A percentile compares a stretch with the other conserved stretches of the same genome.
phyloP scores from a whole-genome alignment of 2,797 vertebrate genomes.

The Myiotriccus ornatus region DNA sequence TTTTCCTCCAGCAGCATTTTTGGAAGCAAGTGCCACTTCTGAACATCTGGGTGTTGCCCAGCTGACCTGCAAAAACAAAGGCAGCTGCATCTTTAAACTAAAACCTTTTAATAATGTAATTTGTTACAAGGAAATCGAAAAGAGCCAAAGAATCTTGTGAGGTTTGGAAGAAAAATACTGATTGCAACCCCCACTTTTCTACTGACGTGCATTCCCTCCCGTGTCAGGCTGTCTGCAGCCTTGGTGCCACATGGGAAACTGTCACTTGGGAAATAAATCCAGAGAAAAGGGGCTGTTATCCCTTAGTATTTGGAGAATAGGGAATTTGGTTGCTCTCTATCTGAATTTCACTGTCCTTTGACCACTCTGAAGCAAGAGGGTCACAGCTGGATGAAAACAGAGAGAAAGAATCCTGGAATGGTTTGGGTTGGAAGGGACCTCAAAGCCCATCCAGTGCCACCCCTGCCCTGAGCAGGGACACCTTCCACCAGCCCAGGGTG shows the following conservation, averaged over 20 bases:
- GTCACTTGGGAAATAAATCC: fast-evolving
- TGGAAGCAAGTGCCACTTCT: background rate
- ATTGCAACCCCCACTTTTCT: fast-evolving
- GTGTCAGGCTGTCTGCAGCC: background rate
- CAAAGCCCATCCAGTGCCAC: fast-evolving
- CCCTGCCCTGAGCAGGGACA: background rate
- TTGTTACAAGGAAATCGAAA: background rate
- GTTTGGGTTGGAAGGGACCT: background rate
- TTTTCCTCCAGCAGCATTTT: background rate
- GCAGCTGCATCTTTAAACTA: background rate
- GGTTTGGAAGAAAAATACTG: background rate
- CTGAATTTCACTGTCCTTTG: background rate
- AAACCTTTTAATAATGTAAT: background rate
- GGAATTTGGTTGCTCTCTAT: background rate
- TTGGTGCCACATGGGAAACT: fast-evolving
- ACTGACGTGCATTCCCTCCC: fast-evolving
- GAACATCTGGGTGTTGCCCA: background rate
- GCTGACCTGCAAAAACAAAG: background rate
- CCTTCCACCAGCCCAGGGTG: background rate
- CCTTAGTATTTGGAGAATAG: fast-evolving
- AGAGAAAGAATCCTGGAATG: fast-evolving
- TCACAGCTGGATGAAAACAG: fast-evolving
- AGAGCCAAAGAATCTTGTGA: background rate
- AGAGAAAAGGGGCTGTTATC: background rate
- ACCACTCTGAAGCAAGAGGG: background rate